phyloP scores from a whole-genome alignment of 2,888 invertebrate species.

The Acleris sparsana region DNA sequence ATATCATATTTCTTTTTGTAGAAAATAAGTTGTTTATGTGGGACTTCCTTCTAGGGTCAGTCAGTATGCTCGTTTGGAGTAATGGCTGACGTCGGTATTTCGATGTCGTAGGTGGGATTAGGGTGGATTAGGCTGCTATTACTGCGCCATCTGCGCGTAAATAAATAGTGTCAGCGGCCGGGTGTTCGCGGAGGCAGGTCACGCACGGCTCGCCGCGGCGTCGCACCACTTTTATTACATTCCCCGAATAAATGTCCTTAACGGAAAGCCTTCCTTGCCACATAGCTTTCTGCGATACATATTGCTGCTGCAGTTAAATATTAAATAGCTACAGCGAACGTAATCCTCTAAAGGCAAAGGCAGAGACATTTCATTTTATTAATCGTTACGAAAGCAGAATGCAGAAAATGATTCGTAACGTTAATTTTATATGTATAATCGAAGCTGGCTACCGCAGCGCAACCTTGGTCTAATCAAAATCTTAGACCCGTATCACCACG shows the following conservation, averaged over 20 bases:
- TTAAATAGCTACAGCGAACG: not conserved
- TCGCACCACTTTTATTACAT: conserved; percentile 75
- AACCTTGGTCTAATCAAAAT: too few species aligned
- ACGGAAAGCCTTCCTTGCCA: conserved; percentile 51
- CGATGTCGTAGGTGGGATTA: conserved; percentile 41
- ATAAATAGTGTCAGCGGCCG: conserved; percentile 59
- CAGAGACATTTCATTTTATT: too few species aligned
- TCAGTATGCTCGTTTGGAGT: conserved; percentile 19
- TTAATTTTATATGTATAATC: too few species aligned
- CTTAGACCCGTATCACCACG: too few species aligned
- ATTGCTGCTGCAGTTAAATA: conserved; percentile 15
- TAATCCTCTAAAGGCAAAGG: too few species aligned
- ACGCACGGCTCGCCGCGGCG: conserved; percentile 61
- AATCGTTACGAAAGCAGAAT: too few species aligned
- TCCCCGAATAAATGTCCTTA: conserved; percentile 67
- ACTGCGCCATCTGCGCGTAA: conserved; percentile 59
- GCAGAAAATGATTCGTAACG: too few species aligned
- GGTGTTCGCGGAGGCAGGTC: conserved; percentile 62
- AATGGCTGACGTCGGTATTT: conserved; percentile 18
- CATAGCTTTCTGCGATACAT: conserved; percentile 33
- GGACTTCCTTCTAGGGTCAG: conserved; percentile 13
- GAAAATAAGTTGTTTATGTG: conserved; percentile 10
- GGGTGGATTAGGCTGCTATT: conserved; percentile 55
- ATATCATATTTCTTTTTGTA: not conserved
- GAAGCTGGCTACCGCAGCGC: too few species aligned